These are phyloP conservation scores for Athalia circularis DNA, from an alignment of 2,888 invertebrate species.

Conservation along the genomic window DNA sequence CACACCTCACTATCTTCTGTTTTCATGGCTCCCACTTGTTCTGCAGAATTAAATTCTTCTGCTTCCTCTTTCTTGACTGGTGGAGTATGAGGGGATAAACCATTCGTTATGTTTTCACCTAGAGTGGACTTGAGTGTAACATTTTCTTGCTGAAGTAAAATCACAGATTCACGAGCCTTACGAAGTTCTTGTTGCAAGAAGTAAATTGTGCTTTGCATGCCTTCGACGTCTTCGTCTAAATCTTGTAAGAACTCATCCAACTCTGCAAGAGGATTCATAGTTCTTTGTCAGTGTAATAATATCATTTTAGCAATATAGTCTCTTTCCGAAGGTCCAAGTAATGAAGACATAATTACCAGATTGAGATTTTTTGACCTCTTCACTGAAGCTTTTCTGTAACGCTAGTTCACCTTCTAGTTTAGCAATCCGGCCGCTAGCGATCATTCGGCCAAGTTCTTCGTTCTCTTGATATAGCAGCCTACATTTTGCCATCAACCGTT, in stretches of 20 bases:
- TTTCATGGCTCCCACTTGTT: slow-evolving; percentile 53
- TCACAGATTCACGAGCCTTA: slow-evolving; percentile 84
- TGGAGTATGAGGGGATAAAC: slow-evolving; percentile 69
- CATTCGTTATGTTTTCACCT: slow-evolving; percentile 67
- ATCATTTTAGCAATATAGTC: not conserved
- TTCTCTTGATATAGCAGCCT: slow-evolving; percentile 96
- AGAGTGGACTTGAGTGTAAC: slow-evolving; percentile 62
- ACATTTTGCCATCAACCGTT: slow-evolving; percentile 98
- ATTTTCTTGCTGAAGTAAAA: slow-evolving; percentile 80
- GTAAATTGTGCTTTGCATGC: slow-evolving; percentile 98
- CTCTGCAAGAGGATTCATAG: slow-evolving; percentile 78
- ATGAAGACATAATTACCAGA: slow-evolving; percentile 80
- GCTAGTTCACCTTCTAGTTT: slow-evolving; percentile 97
- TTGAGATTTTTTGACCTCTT: slow-evolving; percentile 97
- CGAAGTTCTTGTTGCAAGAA: slow-evolving; percentile 95
- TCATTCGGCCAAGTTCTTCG: slow-evolving; percentile 97
- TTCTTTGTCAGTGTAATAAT: not conserved
- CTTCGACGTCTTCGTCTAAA: slow-evolving; percentile 97
- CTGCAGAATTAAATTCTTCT: slow-evolving; percentile 43
- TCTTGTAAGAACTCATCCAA: slow-evolving; percentile 96
- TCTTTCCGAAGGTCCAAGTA: not conserved
- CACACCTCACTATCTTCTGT: slow-evolving; percentile 65
- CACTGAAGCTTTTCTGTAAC: slow-evolving; percentile 94
- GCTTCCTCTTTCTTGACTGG: slow-evolving; percentile 67
- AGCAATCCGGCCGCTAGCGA: slow-evolving; percentile 94